These are phyloP conservation scores for Anastrepha obliqua DNA, from an alignment of 1,140 invertebrate genomes.

Conservation along the genomic window DNA sequence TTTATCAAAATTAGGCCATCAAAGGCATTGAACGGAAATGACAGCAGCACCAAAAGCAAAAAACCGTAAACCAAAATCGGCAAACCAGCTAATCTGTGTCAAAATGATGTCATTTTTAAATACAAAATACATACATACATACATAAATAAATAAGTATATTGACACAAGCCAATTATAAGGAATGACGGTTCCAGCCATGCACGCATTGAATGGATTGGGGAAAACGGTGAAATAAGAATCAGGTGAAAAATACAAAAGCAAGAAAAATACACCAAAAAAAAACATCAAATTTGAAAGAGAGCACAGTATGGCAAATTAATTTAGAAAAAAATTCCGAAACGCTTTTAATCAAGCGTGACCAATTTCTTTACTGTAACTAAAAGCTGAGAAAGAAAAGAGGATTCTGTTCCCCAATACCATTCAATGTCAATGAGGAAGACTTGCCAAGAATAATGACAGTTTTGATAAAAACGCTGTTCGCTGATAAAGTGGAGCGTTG, in stretches of 20 bases:
- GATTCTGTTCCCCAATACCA: neutral
- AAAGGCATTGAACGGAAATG: neutral
- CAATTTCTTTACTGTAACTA: slow-evolving; percentile 4
- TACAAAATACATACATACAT: neutral
- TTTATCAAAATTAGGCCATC: slow-evolving; percentile 35
- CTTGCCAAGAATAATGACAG: too few relatives aligned
- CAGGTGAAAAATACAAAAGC: neutral
- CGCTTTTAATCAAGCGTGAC: neutral
- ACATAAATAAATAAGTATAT: neutral
- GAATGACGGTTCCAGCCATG: neutral
- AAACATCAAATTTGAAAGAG: neutral
- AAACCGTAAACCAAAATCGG: neutral
- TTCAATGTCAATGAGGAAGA: too few relatives aligned
- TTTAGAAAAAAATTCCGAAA: neutral
- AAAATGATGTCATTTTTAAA: slow-evolving; percentile 34
- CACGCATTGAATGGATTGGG: neutral
- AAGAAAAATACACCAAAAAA: neutral
- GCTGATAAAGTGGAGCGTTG: slow-evolving; percentile 26
- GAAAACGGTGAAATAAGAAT: neutral
- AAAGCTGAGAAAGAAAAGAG: neutral
- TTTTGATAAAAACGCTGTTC: too few relatives aligned
- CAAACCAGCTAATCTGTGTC: slow-evolving; percentile 26
- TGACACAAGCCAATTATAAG: neutral
- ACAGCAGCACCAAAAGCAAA: slow-evolving; percentile 1
- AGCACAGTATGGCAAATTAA: neutral